Percentiles rank a stretch among this genome's conserved stretches.
Conservation (phyloP, 2,113 vertebrate species). For the Cyrtonyx montezumae region DNA sequence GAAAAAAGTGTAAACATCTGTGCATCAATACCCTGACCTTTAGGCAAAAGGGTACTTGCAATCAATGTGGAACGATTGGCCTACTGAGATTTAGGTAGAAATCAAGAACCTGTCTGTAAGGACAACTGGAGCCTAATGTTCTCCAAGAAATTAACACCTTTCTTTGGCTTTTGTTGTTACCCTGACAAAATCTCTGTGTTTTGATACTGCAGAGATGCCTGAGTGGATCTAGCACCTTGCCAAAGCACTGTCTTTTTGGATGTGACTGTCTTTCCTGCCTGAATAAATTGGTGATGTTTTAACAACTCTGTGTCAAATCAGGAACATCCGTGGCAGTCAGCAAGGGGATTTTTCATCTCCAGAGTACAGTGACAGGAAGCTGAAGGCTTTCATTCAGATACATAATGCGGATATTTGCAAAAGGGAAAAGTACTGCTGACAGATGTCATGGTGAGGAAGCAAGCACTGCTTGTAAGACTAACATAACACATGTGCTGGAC, state of each 20-base stretch:
- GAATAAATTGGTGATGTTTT: neutral
- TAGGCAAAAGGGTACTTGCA: neutral
- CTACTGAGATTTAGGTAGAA: neutral
- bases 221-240: neutral
- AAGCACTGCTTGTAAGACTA: neutral
- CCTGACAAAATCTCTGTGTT: neutral
- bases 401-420: neutral
- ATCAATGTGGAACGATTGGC: neutral
- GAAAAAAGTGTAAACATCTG: neutral
- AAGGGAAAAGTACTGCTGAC: neutral
- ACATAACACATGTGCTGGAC: accelerated
- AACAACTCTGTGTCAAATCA: neutral
- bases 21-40: neutral
- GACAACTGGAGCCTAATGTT: neutral
- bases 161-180: neutral
- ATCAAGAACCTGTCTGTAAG: neutral
- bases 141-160: neutral
- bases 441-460: neutral
- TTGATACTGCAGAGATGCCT: neutral
- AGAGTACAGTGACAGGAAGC: neutral
- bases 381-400: neutral
- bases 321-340: accelerated
- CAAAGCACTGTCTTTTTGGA: neutral
- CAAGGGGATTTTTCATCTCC: neutral
- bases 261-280: neutral